Evolutionary conservation across 2,888 invertebrate species (phyloP), one percentile per base, ranked within the genome.

Genomic region (Sarcophaga carnaria): DNA sequence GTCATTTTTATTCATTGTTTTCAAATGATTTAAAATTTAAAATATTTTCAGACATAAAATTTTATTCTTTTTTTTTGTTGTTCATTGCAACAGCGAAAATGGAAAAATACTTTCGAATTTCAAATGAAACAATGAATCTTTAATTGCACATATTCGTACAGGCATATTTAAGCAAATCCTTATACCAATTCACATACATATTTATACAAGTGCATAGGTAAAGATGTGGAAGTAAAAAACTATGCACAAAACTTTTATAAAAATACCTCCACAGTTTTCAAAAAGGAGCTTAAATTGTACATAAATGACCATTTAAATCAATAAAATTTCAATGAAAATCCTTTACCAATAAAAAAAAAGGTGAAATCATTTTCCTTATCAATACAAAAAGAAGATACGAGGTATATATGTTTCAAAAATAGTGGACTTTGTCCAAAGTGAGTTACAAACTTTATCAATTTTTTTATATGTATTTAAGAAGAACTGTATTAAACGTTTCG

Each of bases 311-410:
- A 59, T 78, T 71, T 80, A 83, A 83, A 71, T 83, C 86, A 81
- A 83, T 85, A 86, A 83, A 77, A 75, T 81, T 62, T 78, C 77
- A 80, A 69, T 83, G 77, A 69, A 77, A 67, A 70, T 86, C 49
- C 47, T 75, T 27, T 74, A 8, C 37, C 2, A 37, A 37, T 37
- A 37, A 37, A 72, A 78, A 69, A 81, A 66, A 84, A 84, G 14
- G 3, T 49, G 49, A 59, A 54, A 54, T 12, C 0, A 4, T 14
- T 54, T 54, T 54, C 4, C 4, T 4, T 37, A 10, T 37, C 8
- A 37, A 37, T 37, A 37, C 37, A 37, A 37, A 37, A 37, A 10
- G 1, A 37, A 37, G 8, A 37, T 2, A 37, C 10, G 37, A 37
- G 37, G 37, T 8, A 2, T 3, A 2, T 25, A 10, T 37, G 10